Evolutionary conservation across 2,113 vertebrate genomes (phyloP).

Genomic region (Pseudois nayaur): DNA sequence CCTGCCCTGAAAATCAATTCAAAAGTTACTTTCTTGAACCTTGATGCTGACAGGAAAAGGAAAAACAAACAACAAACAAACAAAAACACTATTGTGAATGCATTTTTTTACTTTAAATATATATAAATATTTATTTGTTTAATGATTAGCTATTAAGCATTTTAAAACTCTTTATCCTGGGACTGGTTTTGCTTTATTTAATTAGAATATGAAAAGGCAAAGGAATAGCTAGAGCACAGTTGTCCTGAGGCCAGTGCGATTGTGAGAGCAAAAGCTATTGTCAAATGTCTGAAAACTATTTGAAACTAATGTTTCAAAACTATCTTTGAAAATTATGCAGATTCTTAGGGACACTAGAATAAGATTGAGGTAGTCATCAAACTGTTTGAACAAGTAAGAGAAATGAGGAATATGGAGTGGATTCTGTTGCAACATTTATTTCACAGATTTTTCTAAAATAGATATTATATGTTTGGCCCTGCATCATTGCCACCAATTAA

Average conservation of each 20-base stretch:
- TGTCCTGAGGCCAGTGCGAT: neutral
- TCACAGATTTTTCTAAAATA: neutral
- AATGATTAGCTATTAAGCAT: neutral
- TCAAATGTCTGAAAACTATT: neutral
- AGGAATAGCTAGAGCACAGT: accelerated
- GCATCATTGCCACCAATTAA: neutral
- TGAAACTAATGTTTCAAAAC: too few species aligned
- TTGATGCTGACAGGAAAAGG: neutral
- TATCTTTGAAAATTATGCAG: neutral
- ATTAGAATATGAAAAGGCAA: neutral
- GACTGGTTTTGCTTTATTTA: neutral
- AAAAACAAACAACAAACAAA: neutral
- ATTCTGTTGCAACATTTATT: neutral
- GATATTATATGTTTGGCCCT: neutral
- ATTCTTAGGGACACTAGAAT: neutral
- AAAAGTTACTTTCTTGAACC: neutral
- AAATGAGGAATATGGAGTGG: neutral
- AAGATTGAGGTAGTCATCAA: neutral
- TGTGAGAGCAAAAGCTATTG: neutral
- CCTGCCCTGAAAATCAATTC: neutral
- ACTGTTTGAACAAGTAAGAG: neutral
- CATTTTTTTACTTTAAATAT: neutral
- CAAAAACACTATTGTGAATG: neutral
- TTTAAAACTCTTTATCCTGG: neutral
- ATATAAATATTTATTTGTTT: too few species aligned